Evolutionary conservation across 2,888 invertebrate genomes (phyloP), one percentile per base, ranked within the genome.

Genomic region (Anodontia alba): DNA sequence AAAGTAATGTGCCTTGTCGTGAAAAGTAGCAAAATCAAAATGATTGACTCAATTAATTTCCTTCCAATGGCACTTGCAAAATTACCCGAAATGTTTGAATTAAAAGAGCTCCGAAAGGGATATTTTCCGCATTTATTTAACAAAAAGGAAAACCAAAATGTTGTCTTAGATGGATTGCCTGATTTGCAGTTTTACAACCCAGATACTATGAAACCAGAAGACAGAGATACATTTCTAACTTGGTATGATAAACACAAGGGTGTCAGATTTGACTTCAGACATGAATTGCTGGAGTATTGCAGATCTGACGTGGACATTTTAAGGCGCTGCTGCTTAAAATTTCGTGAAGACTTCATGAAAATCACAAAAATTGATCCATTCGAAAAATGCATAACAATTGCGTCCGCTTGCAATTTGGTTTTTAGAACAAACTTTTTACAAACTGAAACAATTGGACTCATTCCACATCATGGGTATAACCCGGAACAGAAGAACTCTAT

Each of bases 281-380:
- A 51, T 33, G 69, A 80, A 68, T 49, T 86, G 15, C 46, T 80
- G 15, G 23, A 20, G 31, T 68, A 70, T 29, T 77, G 83, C 49
- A 20, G 72, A 31, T 76, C 73, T 29, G 82, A 83, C 31, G 80
- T 83, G 1, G 71, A 79, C 42, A 80, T 83, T 10, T 42, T 83
- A 17, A 42, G 79, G 29, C 36, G 29, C 26, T 73, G 73, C 42
- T 80, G 80, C 43, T 76, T 83, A 26, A 70, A 75, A 67, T 23
- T 38, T 54, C 23, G 80, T 0, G 23, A 5, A 20, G 3, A 17
- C 17, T 77, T 83, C 38, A 77, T 77, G 68, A 51, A 72, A 23
- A 42, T 75, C 20, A 77, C 80, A 1, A 62, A 51, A 20, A 80
- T 78, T 8, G 80, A 80, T 43, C 75, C 77, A 15, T 80, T 80